phyloP scores from a whole-genome alignment of 2,797 vertebrate species.

The Sebastes vulpes region DNA sequence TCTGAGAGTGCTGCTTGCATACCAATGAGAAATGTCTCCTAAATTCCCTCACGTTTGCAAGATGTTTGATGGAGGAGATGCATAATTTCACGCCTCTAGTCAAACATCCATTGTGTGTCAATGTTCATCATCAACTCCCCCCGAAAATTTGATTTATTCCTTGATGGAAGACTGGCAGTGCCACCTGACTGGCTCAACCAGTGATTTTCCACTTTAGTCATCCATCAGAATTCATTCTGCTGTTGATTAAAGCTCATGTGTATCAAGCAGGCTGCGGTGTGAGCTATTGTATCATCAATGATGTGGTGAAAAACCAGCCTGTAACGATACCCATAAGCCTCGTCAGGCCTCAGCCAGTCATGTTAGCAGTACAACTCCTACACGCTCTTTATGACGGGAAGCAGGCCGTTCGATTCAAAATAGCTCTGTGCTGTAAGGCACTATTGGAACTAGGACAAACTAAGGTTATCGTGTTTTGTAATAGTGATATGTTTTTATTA shows the following conservation, averaged over 20 bases:
- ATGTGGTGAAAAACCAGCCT: background rate
- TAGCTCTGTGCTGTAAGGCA: background rate
- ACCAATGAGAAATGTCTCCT: background rate
- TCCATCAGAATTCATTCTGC: constrained; percentile 26
- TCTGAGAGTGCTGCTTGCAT: background rate
- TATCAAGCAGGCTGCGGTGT: background rate
- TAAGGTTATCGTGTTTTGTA: background rate
- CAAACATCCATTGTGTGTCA: constrained; percentile 20
- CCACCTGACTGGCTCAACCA: constrained; percentile 29
- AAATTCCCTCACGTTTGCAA: constrained; percentile 5
- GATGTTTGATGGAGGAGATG: constrained; percentile 17
- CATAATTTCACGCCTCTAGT: constrained; percentile 32
- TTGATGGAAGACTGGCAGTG: constrained; percentile 3
- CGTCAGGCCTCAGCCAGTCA: background rate
- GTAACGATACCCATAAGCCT: background rate
- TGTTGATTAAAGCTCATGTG: constrained; percentile 29
- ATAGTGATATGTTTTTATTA: background rate
- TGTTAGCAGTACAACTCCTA: background rate
- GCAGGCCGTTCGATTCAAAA: background rate
- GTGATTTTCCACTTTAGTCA: constrained; percentile 50
- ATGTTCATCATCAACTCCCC: background rate
- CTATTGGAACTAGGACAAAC: background rate
- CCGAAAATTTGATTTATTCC: constrained; percentile 18
- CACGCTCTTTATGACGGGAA: background rate
- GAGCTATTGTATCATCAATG: background rate